Conservation (phyloP, 1,140 invertebrate species). For the Sycophila sp. region DNA sequence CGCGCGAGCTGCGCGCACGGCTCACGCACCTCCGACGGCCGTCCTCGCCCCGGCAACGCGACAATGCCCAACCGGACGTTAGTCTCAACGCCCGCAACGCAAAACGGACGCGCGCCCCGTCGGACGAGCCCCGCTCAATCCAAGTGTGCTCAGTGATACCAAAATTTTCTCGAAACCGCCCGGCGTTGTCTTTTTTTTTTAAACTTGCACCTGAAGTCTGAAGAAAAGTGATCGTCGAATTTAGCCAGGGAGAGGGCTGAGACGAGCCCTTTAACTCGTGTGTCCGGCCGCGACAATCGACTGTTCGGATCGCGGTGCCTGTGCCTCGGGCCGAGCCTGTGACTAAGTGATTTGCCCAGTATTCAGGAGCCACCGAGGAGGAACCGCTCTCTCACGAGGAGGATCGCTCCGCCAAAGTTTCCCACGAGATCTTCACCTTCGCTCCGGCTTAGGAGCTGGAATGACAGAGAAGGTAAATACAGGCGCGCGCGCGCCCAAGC, state of each 20-base stretch:
- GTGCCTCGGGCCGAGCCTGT: neutral
- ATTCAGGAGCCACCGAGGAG: neutral
- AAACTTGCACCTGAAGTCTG: no score
- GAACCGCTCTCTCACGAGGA: constrained; percentile 3
- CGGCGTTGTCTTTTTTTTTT: no score
- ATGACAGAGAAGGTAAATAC: constrained; percentile 63
- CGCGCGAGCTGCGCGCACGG: neutral
- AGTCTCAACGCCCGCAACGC: neutral
- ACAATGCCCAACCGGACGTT: constrained; percentile 17
- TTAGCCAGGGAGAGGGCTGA: no score
- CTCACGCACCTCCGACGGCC: neutral
- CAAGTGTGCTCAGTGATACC: constrained; percentile 3
- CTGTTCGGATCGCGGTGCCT: neutral
- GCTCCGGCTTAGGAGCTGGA: constrained; percentile 47
- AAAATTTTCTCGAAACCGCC: neutral
- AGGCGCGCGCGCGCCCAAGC: neutral
- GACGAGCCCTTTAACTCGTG: neutral
- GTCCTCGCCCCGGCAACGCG: neutral
- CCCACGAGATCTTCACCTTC: constrained; percentile 29
- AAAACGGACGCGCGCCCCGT: no score
- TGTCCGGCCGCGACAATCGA: neutral
- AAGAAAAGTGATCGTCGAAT: no score
- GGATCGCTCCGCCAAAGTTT: neutral
- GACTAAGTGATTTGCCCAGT: neutral
- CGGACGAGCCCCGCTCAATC: neutral